A percentile compares a stretch with the other conserved stretches of the same genome.
phyloP scores from a whole-genome alignment of 2,797 vertebrate species.

The Melanotaenia trifasciata region DNA sequence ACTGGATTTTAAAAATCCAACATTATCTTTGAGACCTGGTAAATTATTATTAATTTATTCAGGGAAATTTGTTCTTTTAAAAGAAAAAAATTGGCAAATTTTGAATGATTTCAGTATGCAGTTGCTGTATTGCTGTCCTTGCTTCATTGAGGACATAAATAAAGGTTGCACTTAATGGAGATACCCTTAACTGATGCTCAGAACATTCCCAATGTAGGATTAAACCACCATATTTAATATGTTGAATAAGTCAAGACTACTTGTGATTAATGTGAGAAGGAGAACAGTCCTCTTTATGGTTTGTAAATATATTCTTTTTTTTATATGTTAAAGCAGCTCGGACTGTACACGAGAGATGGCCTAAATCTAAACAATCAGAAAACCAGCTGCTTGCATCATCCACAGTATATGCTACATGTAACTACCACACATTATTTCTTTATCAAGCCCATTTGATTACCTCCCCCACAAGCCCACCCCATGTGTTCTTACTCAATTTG shows the following conservation, averaged over 20 bases:
- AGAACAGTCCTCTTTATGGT: slow-evolving; percentile 80
- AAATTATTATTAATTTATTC: slow-evolving; percentile 67
- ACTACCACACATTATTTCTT: slow-evolving; percentile 66
- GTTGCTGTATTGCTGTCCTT: slow-evolving; percentile 75
- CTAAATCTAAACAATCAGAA: slow-evolving; percentile 79
- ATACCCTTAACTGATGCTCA: slow-evolving; percentile 74
- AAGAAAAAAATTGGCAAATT: slow-evolving; percentile 60
- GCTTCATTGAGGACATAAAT: slow-evolving; percentile 71
- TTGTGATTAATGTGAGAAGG: slow-evolving; percentile 81
- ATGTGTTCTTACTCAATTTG: slow-evolving; percentile 53
- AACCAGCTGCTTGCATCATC: slow-evolving; percentile 74
- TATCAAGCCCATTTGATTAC: slow-evolving; percentile 50
- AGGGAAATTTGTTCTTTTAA: slow-evolving; percentile 61
- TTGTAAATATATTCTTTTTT: slow-evolving; percentile 80
- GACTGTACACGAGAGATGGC: slow-evolving; percentile 68
- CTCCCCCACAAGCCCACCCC: slow-evolving; percentile 29
- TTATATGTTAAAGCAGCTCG: slow-evolving; percentile 73
- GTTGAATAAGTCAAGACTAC: slow-evolving; percentile 78
- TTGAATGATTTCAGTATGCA: slow-evolving; percentile 73
- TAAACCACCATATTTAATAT: slow-evolving; percentile 80
- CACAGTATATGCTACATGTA: slow-evolving; percentile 71
- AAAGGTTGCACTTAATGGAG: slow-evolving; percentile 79
- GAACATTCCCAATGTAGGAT: slow-evolving; percentile 79
- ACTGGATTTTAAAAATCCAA: slow-evolving; percentile 83
- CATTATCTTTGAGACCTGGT: slow-evolving; percentile 71